Evolutionary conservation across 2,888 invertebrate genomes (phyloP), one percentile per base, ranked within the genome.

Genomic region (Gisinianus flammeolus): DNA sequence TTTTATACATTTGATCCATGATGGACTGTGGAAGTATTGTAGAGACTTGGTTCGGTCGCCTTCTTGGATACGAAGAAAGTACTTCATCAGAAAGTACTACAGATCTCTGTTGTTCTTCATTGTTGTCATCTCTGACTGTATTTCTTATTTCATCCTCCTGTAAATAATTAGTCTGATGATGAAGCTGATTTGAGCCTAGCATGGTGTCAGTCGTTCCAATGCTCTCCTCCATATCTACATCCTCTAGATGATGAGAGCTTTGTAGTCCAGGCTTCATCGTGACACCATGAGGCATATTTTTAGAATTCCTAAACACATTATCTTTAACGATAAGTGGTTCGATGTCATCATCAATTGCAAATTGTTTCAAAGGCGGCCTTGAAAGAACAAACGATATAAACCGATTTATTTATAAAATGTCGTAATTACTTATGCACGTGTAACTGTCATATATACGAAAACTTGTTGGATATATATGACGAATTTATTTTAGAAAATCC

Each of bases 11-110:
- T 69, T 78, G 75, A 16, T 76, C 70, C 68, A 68, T 58, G 16
- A 82, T 62, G 52, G 56, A 52, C 16, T 71, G 76, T 28, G 79
- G 79, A 28, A 79, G 67, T 16, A 58, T 12, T 10, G 22, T 16
- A 33, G 76, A 76, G 58, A 58, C 70, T 24, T 70, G 62, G 77
- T 72, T 79, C 79, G 35, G 81, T 76, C 31, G 70, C 76, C 30
- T 77, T 81, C 22, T 79, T 79, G 67, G 52, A 35, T 81, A 77
- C 56, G 79, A 70, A 66, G 70, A 79, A 79, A 72, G 79, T 28
- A 82, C 67, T 74, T 80, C 82, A 76, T 81, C 71, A 69, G 80
- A 80, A 74, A 82, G 78, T 73, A 80, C 64, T 33, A 82, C 75
- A 81, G 81, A 80, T 67, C 75, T 62, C 70, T 69, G 35, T 76